Evolutionary conservation across 2,888 invertebrate species (phyloP).

Genomic region (Mantis religiosa): DNA sequence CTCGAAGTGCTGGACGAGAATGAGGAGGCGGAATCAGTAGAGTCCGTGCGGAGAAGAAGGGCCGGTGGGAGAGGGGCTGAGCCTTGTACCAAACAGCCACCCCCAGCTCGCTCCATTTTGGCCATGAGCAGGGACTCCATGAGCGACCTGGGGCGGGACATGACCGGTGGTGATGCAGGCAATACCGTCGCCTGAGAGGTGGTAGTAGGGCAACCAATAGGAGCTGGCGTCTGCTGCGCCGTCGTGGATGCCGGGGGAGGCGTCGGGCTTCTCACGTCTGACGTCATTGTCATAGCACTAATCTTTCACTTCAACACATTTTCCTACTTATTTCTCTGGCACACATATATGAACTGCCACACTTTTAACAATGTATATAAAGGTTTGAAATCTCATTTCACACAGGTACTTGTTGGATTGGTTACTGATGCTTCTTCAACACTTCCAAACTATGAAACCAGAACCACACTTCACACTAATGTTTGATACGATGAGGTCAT

Average conservation of each 20-base stretch:
- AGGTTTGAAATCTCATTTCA: background rate
- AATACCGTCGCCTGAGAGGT: background rate
- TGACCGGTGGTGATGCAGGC: background rate
- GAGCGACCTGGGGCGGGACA: constrained; percentile 60
- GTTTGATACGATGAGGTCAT: background rate
- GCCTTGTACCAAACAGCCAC: background rate
- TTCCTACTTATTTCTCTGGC: background rate
- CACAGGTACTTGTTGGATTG: too few species aligned
- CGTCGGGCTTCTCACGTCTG: constrained; percentile 24
- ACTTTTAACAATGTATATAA: too few species aligned
- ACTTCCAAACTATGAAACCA: background rate
- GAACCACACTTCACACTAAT: background rate
- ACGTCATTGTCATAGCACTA: constrained; percentile 9
- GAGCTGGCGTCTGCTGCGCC: constrained; percentile 56
- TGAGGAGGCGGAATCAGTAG: constrained; percentile 58
- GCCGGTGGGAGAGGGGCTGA: constrained; percentile 29
- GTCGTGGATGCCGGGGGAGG: constrained; percentile 9
- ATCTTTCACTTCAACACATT: background rate
- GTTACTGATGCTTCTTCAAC: too few species aligned
- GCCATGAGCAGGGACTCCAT: constrained; percentile 79
- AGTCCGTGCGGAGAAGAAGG: constrained; percentile 65
- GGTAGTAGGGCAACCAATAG: constrained; percentile 70
- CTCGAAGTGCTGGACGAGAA: constrained; percentile 58
- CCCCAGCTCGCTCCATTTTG: constrained; percentile 62
- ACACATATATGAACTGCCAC: background rate